Evolutionary conservation across 35 echinoderm and acorn worm genomes (phyloP).

Genomic region (Strongylocentrotus purpuratus): DNA sequence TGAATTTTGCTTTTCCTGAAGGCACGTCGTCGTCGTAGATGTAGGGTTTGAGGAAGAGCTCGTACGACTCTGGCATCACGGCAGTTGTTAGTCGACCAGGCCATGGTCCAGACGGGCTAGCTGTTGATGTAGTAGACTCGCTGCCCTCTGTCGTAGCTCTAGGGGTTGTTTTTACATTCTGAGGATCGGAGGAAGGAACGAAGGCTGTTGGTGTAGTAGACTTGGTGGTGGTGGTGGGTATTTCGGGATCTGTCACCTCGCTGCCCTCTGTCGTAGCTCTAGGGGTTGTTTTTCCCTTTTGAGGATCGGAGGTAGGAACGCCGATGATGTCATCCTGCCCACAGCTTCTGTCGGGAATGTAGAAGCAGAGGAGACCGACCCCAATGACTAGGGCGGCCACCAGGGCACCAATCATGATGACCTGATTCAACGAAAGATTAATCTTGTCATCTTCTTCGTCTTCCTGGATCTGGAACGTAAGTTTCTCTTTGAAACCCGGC

Average conservation of each 20-base stretch:
- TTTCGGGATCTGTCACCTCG: background rate
- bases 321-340: too few species aligned
- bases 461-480: background rate
- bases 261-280: background rate
- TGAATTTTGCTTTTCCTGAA: conserved; percentile 27
- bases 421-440: background rate
- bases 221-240: background rate
- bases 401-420: background rate
- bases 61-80: conserved; percentile 8
- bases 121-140: background rate
- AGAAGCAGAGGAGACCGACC: conserved; percentile 21
- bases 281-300: too few species aligned
- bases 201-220: background rate
- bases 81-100: background rate
- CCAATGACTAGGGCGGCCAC: background rate
- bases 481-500: background rate
- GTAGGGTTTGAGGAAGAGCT: conserved; percentile 21
- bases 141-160: background rate
- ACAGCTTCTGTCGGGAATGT: conserved; percentile 3
- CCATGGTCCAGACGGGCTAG: background rate
- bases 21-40: background rate
- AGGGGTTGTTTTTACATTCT: too few species aligned
- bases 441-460: background rate
- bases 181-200: too few species aligned
- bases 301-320: too few species aligned